Evolutionary conservation across 2,888 invertebrate genomes (phyloP).

Genomic region (Xanthia icteritia): DNA sequence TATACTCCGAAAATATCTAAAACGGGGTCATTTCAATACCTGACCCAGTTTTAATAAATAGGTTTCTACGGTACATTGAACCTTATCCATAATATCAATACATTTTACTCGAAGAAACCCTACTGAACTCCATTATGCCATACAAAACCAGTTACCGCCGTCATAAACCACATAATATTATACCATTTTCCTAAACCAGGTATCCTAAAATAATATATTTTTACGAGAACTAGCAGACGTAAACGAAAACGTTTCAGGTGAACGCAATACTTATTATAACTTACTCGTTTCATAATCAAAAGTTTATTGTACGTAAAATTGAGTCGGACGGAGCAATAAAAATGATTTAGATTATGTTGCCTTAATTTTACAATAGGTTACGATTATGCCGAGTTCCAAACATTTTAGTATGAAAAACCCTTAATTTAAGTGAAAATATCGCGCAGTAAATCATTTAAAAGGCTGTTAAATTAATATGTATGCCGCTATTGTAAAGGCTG

Average conservation of each 20-base stretch:
- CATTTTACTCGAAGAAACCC: constrained; percentile 28
- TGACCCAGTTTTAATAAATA: constrained; percentile 50
- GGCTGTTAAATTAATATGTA: constrained; percentile 79
- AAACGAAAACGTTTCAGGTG: constrained; percentile 41
- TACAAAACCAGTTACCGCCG: constrained; percentile 32
- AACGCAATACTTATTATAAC: constrained; percentile 52
- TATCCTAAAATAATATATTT: constrained; percentile 60
- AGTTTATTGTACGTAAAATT: constrained; percentile 68
- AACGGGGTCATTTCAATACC: constrained; percentile 52
- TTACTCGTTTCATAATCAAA: constrained; percentile 56
- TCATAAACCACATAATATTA: constrained; percentile 54
- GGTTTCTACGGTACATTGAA: constrained; percentile 25
- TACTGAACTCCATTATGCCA: constrained; percentile 4
- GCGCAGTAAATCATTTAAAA: constrained; percentile 76
- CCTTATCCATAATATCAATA: constrained; percentile 37
- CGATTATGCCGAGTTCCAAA: constrained; percentile 65
- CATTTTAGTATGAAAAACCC: constrained; percentile 63
- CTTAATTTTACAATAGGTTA: constrained; percentile 70
- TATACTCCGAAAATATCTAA: constrained; percentile 40
- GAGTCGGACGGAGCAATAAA: constrained; percentile 65
- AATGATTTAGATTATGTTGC: constrained; percentile 69
- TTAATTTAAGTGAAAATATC: constrained; percentile 75
- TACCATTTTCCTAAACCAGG: constrained; percentile 51
- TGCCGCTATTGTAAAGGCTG: constrained; percentile 66
- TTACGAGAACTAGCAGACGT: constrained; percentile 56